Evolutionary conservation across 2,888 invertebrate species (phyloP).

Genomic region (Epirrita christyi): DNA sequence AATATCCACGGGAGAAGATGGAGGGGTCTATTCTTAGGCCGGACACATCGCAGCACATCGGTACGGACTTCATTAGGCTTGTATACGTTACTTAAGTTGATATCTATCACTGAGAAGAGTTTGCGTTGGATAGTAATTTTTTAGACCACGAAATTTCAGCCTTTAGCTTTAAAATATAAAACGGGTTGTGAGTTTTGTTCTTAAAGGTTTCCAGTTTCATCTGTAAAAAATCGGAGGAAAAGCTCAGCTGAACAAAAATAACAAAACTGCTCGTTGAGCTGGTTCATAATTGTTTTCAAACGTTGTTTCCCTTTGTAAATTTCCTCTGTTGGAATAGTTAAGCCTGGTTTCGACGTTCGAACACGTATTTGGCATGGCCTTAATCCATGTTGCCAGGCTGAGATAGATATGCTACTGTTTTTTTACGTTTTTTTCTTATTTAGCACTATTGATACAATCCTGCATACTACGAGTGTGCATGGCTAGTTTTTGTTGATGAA

Average conservation of each 20-base stretch:
- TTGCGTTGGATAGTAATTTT: too few species aligned
- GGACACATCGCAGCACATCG: too few species aligned
- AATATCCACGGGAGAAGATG: too few species aligned
- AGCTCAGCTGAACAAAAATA: constrained; percentile 9
- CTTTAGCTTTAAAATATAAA: too few species aligned
- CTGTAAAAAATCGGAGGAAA: too few species aligned
- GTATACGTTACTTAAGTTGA: too few species aligned
- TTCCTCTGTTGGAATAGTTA: constrained; percentile 13
- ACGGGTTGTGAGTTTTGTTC: too few species aligned
- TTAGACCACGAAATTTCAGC: too few species aligned
- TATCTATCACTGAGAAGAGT: too few species aligned
- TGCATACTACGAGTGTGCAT: background rate
- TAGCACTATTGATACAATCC: background rate
- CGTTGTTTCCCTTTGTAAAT: constrained; percentile 22
- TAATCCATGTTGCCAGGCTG: constrained; percentile 4
- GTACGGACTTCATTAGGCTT: too few species aligned
- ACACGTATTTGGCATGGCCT: constrained; percentile 5
- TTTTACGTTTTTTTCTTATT: background rate
- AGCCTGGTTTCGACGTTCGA: constrained; percentile 11
- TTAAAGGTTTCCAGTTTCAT: too few species aligned
- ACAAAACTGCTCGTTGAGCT: constrained; percentile 7
- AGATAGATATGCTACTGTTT: constrained; percentile 4
- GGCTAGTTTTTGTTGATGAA: background rate
- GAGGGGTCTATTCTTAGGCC: too few species aligned
- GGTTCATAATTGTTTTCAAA: constrained; percentile 19